Percentiles rank a stretch among this genome's conserved stretches.
These are phyloP conservation scores for Eupeodes latifasciatus DNA, from an alignment of 2,888 invertebrate genomes.

Conservation along the genomic window DNA sequence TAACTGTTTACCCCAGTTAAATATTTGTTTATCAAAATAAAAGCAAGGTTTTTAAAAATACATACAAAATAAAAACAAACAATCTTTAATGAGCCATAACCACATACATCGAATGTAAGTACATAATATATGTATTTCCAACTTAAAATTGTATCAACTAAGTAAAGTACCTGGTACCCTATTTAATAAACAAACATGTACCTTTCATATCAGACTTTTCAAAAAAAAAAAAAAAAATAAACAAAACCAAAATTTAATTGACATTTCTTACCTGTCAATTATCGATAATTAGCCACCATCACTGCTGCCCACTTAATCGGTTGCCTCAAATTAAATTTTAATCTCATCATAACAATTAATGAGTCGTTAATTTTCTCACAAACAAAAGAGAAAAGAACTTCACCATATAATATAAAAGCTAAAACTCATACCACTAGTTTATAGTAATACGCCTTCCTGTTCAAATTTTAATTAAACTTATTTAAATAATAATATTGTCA, in stretches of 20 bases:
- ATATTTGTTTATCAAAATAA: background rate
- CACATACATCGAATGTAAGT: background rate
- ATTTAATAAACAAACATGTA: no score
- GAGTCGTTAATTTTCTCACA: constrained; percentile 51
- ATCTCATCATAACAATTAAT: constrained; percentile 45
- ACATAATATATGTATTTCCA: background rate
- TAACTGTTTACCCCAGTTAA: background rate
- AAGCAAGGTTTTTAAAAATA: constrained; percentile 2
- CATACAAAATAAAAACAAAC: constrained; percentile 9
- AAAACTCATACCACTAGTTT: constrained; percentile 35
- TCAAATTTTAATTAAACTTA: constrained; percentile 58
- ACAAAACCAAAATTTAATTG: constrained; percentile 20
- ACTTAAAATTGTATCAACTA: background rate
- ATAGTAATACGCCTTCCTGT: constrained; percentile 50
- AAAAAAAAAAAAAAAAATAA: background rate
- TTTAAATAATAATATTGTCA: constrained; percentile 47
- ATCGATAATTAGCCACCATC: constrained; percentile 53
- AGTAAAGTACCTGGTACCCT: background rate
- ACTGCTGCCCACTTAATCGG: constrained; percentile 45
- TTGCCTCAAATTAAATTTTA: constrained; percentile 42
- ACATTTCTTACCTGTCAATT: constrained; percentile 59
- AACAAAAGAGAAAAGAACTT: constrained; percentile 23
- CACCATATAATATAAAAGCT: constrained; percentile 7
- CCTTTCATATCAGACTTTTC: background rate
- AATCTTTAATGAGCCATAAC: constrained; percentile 41